Evolutionary conservation across 2,888 invertebrate genomes (phyloP), one percentile per base, ranked within the genome.

Genomic region (Pegoplata infirma): DNA sequence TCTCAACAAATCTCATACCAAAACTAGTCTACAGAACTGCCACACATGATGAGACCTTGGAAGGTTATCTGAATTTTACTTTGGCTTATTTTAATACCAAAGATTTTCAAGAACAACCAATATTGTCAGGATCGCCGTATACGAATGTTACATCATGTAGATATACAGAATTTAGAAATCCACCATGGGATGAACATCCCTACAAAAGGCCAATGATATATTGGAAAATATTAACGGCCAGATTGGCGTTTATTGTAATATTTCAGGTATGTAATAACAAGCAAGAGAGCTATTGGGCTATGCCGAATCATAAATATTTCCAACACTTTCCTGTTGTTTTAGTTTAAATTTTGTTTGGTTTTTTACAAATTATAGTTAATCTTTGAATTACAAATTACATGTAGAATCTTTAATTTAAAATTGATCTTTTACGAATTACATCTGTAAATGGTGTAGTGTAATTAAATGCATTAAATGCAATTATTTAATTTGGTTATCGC

Each of bases 1-100:
- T 96, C 89, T 95, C 96, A 8, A 95, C 95, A 0, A 94, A 95
- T 88, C 93, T 95, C 85, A 94, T 96, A 84, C 96, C 96, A 16
- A 92, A 93, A 84, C 85, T 95, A 77, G 93, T 95, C 21, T 96
- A 96, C 86, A 85, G 79, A 81, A 82, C 83, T 49, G 83, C 90
- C 36, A 91, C 91, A 46, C 92, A 91, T 84, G 88, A 90, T 56
- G 88, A 90, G 14, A 90, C 91, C 0, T 90, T 94, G 21, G 84
- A 89, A 12, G 94, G 94, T 7, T 96, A 93, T 88, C 88, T 95
- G n/a, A 91, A 95, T 74, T 92, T 92, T 84, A 93, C 93, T 56
- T 88, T 95, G 58, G 92, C 94, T 0, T 90, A 91, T 82, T 95
- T 94, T 84, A 89, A 93, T 84, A 93, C 93, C 5, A 86, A 86